Percentiles rank a stretch among this genome's conserved stretches.
Conservation (phyloP, 2,797 vertebrate species). For the Enteromius thamalakanensis region DNA sequence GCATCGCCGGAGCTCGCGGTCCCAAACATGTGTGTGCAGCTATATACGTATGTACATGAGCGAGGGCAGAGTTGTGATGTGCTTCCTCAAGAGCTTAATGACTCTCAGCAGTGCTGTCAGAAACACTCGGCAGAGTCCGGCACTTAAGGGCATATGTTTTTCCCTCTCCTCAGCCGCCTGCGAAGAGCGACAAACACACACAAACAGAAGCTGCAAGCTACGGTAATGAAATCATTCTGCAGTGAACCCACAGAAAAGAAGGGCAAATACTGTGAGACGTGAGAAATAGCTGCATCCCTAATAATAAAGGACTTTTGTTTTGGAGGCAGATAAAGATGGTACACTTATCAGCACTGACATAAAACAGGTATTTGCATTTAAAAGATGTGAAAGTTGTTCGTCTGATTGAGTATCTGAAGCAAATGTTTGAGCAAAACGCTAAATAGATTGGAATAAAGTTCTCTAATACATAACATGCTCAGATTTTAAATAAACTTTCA, state of each 20-base stretch:
- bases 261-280: conserved; percentile 79
- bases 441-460: neutral
- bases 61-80: conserved; percentile 69
- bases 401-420: neutral
- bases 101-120: conserved; percentile 84
- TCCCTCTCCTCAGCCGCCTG: conserved; percentile 76
- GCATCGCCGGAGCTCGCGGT: conserved; percentile 69
- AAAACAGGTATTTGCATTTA: neutral
- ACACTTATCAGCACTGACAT: neutral
- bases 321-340: neutral
- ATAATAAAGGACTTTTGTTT: conserved; percentile 22
- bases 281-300: conserved; percentile 47
- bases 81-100: conserved; percentile 80
- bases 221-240: conserved; percentile 81
- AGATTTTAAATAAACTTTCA: neutral
- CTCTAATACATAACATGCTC: neutral
- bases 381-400: neutral
- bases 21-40: conserved; percentile 52
- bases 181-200: conserved; percentile 76
- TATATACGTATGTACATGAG: conserved; percentile 43
- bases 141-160: conserved; percentile 86
- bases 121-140: conserved; percentile 79
- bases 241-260: conserved; percentile 72
- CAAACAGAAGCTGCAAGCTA: conserved; percentile 74
- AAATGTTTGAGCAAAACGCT: neutral